These are phyloP conservation scores for Chloebia gouldiae DNA, from an alignment of 2,113 vertebrate species.

Conservation along the genomic window DNA sequence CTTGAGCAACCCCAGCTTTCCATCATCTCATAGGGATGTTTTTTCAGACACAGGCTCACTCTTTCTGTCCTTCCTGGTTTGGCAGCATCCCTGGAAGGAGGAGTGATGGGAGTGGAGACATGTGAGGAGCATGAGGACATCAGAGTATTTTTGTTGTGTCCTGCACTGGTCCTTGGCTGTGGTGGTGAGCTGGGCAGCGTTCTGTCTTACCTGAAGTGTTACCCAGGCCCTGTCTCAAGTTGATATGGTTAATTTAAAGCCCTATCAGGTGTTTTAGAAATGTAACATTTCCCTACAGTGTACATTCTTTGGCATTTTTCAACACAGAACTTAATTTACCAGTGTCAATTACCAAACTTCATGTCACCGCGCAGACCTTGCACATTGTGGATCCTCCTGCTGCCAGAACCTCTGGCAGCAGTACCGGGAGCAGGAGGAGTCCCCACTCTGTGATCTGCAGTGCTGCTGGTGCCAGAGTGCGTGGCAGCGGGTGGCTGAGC, in stretches of 20 bases:
- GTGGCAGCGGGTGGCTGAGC: not conserved
- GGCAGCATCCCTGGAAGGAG: not conserved
- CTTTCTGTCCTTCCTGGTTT: not conserved
- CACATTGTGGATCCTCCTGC: not conserved
- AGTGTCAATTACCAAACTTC: not conserved
- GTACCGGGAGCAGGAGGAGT: not conserved
- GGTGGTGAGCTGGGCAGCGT: not conserved
- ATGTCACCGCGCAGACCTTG: not conserved
- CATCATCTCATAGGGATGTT: not conserved
- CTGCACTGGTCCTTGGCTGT: not conserved
- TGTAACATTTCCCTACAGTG: not conserved
- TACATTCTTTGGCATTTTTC: not conserved
- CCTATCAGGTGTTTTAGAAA: not conserved
- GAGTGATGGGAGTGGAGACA: rapidly evolving
- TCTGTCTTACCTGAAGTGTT: not conserved
- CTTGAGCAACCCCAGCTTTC: not conserved
- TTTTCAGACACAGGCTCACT: not conserved
- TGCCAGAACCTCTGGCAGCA: not conserved
- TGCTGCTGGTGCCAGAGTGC: not conserved
- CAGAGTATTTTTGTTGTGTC: not conserved
- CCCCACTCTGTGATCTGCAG: not conserved
- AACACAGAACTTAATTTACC: not conserved
- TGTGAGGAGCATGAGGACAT: rapidly evolving
- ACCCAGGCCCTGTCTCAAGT: not conserved
- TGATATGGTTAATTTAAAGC: not conserved